phyloP scores from a whole-genome alignment of 2,888 invertebrate genomes.

The Trilocha varians region DNA sequence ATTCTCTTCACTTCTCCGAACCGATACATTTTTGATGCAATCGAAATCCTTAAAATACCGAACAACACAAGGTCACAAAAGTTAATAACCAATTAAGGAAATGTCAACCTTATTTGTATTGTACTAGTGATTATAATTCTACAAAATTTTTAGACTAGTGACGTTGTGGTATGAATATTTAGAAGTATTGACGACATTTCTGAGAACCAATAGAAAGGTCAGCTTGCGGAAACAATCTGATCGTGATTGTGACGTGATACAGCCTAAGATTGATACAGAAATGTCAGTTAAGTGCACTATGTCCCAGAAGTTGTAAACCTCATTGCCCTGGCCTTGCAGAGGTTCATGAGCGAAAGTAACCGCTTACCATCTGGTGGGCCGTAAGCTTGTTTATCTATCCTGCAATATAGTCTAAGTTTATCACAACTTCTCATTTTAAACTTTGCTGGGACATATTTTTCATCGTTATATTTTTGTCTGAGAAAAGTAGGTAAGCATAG shows the following conservation, averaged over 20 bases:
- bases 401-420: too few relatives aligned
- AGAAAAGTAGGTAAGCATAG: too few relatives aligned
- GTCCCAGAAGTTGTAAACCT: too few relatives aligned
- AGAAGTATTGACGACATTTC: constrained; percentile 1
- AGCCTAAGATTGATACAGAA: background rate
- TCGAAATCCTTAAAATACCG: background rate
- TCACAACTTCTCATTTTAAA: too few relatives aligned
- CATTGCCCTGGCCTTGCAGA: too few relatives aligned
- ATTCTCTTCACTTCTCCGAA: background rate
- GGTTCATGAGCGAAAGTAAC: too few relatives aligned
- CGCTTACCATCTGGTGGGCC: too few relatives aligned
- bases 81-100: background rate
- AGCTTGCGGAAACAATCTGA: constrained; percentile 1
- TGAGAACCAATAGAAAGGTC: constrained; percentile 4
- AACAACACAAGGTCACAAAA: background rate
- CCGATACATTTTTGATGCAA: background rate
- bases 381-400: too few relatives aligned
- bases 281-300: too few relatives aligned
- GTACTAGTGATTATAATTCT: background rate
- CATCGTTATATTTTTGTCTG: too few relatives aligned
- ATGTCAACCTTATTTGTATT: background rate
- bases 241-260: background rate
- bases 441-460: too few relatives aligned
- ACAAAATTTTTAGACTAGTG: background rate
- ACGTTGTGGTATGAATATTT: background rate